These are phyloP conservation scores for Andrena bicolor DNA, from an alignment of 2,888 invertebrate genomes.

Conservation along the genomic window DNA sequence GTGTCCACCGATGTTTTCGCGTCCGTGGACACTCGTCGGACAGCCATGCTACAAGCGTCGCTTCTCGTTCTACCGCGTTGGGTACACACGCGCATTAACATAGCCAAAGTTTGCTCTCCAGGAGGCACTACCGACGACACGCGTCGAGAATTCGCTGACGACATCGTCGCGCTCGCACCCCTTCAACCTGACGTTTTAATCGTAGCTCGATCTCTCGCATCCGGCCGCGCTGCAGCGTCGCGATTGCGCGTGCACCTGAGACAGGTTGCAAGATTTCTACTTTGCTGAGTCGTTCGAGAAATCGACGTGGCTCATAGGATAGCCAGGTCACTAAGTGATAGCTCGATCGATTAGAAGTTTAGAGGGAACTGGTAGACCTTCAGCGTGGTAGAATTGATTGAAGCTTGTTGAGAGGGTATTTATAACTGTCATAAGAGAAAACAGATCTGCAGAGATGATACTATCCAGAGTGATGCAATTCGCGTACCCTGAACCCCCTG, in stretches of 20 bases:
- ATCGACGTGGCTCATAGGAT: not conserved
- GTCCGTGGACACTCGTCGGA: slow-evolving; percentile 23
- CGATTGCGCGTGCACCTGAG: not conserved
- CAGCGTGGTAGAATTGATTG: not conserved
- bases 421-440: too few species aligned
- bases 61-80: slow-evolving; percentile 23
- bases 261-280: not conserved
- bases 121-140: slow-evolving; percentile 35
- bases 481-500: too few species aligned
- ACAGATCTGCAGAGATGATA: too few species aligned
- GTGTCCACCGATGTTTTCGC: slow-evolving; percentile 25
- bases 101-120: slow-evolving; percentile 56
- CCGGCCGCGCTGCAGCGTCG: not conserved
- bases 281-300: not conserved
- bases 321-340: too few species aligned
- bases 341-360: too few species aligned
- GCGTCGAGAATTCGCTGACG: slow-evolving; percentile 57
- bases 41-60: slow-evolving; percentile 29
- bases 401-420: too few species aligned
- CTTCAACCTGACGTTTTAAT: slow-evolving; percentile 33
- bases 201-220: slow-evolving; percentile 27
- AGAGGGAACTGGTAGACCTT: not conserved
- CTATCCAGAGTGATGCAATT: too few species aligned
- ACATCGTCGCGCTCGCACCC: slow-evolving; percentile 16
- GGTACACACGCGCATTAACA: slow-evolving; percentile 53